These are phyloP conservation scores for Spodoptera frugiperda DNA, from an alignment of 1,140 invertebrate species.

Conservation along the genomic window DNA sequence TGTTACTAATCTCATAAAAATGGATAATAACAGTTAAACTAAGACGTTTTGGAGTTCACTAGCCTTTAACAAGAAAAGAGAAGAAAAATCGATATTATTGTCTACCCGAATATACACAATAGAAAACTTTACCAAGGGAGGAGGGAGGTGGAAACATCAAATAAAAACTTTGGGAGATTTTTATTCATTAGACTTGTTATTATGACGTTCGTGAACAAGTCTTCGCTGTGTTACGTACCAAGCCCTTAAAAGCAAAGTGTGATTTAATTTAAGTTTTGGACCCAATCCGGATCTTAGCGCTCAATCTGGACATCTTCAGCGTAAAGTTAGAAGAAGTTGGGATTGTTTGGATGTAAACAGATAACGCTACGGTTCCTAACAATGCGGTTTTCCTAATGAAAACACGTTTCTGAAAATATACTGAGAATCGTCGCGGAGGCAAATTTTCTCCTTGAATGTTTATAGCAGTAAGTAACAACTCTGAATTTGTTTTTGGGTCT, in stretches of 20 bases:
- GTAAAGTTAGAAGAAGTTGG: conserved; percentile 27
- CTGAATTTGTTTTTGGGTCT: conserved; percentile 10
- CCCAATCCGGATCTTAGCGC: conserved; percentile 7
- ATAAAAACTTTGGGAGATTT: conserved; percentile 53
- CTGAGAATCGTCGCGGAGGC: background rate
- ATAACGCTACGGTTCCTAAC: conserved; percentile 17
- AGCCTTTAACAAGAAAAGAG: conserved; percentile 11
- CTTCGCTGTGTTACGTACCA: background rate
- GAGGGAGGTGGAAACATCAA: conserved; percentile 47
- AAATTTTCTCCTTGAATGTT: background rate
- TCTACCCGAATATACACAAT: conserved; percentile 46
- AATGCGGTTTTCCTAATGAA: conserved; percentile 15
- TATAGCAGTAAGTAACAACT: conserved; percentile 25
- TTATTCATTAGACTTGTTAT: conserved; percentile 52
- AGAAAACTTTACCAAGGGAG: conserved; percentile 34
- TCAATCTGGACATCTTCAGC: conserved; percentile 18
- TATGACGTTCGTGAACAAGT: background rate
- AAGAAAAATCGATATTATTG: conserved; percentile 41
- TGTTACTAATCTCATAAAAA: background rate
- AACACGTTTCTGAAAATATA: conserved; percentile 20
- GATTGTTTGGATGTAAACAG: conserved; percentile 30
- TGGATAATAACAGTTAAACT: background rate
- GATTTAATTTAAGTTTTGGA: conserved; percentile 41
- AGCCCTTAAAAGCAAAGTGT: conserved; percentile 29
- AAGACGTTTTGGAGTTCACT: conserved; percentile 34